These are phyloP conservation scores for Triplophysa siluroides DNA, from an alignment of 2,113 vertebrate genomes.

Conservation along the genomic window DNA sequence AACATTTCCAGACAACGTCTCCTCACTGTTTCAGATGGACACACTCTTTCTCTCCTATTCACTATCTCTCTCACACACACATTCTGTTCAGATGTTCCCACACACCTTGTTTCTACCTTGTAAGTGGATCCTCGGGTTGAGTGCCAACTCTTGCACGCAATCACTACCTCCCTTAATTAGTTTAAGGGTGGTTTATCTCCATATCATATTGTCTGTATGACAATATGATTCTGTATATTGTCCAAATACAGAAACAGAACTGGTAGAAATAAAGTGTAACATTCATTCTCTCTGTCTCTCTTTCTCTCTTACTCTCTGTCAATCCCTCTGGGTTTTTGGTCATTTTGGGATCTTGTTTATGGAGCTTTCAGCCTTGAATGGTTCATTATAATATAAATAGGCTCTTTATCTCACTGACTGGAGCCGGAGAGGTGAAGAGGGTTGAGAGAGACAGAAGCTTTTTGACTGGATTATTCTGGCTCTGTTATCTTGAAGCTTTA, in stretches of 20 bases:
- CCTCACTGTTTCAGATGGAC: not conserved
- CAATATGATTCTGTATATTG: too few species aligned
- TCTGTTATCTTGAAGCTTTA: constrained; percentile 7
- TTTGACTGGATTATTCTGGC: constrained; percentile 8
- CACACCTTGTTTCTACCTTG: constrained; percentile 69
- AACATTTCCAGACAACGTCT: constrained; percentile 44
- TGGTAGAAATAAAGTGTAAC: not conserved
- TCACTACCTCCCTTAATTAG: not conserved
- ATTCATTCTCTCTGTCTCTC: not conserved
- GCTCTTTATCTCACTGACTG: constrained; percentile 29
- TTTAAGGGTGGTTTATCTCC: not conserved
- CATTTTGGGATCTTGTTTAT: constrained; percentile 27
- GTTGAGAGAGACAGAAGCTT: constrained; percentile 26
- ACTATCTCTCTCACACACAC: constrained; percentile 34
- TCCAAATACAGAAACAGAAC: not conserved
- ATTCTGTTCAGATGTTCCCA: not conserved
- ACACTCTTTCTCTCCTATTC: constrained; percentile 59
- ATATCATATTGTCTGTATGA: not conserved
- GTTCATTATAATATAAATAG: constrained; percentile 52
- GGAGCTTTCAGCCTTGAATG: constrained; percentile 31
- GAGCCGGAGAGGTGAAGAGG: constrained; percentile 43
- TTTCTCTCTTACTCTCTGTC: not conserved
- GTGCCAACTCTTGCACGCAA: constrained; percentile 32
- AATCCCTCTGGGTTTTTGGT: not conserved
- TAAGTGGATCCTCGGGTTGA: constrained; percentile 80